Percentiles rank a stretch among this genome's conserved stretches.
phyloP scores from a whole-genome alignment of 2,888 invertebrate species.

The Scaptomyza cyrtandrae region DNA sequence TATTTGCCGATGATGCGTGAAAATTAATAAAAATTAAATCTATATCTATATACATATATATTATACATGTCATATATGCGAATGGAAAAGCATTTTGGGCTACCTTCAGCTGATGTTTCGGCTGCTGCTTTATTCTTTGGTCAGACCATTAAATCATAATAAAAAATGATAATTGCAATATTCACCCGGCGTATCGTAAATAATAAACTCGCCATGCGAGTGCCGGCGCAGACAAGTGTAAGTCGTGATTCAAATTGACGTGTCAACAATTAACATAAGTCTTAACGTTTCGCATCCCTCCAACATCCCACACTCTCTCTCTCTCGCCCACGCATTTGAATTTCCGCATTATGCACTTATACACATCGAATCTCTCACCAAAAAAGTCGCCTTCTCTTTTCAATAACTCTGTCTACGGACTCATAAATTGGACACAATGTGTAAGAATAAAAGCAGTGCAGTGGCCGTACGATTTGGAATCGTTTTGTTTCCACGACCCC shows the following conservation, averaged over 20 bases:
- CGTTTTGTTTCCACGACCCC: constrained; percentile 38
- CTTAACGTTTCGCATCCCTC: constrained; percentile 30
- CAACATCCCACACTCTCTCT: background rate
- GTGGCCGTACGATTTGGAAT: constrained; percentile 36
- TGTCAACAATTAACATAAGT: constrained; percentile 80
- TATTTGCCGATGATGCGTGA: constrained; percentile 75
- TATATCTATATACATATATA: constrained; percentile 3
- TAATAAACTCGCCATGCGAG: constrained; percentile 62
- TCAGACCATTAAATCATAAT: constrained; percentile 77
- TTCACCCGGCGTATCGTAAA: constrained; percentile 82
- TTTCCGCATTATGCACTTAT: constrained; percentile 72
- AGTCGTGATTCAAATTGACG: constrained; percentile 83
- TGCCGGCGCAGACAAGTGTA: constrained; percentile 76
- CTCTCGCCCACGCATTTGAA: constrained; percentile 71
- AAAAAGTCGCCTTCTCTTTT: constrained; percentile 20
- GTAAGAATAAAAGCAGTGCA: constrained; percentile 34
- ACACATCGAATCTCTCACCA: constrained; percentile 8
- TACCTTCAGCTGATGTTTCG: constrained; percentile 6
- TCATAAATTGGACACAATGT: constrained; percentile 60
- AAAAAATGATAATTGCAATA: constrained; percentile 82
- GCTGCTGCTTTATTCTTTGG: constrained; percentile 21
- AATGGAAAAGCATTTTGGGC: constrained; percentile 14
- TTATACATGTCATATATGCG: constrained; percentile 19
- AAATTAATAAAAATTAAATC: constrained; percentile 76
- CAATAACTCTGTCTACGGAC: constrained; percentile 66